These are phyloP conservation scores for Prochilodus magdalenae DNA, from an alignment of 2,113 vertebrate species.

Conservation along the genomic window DNA sequence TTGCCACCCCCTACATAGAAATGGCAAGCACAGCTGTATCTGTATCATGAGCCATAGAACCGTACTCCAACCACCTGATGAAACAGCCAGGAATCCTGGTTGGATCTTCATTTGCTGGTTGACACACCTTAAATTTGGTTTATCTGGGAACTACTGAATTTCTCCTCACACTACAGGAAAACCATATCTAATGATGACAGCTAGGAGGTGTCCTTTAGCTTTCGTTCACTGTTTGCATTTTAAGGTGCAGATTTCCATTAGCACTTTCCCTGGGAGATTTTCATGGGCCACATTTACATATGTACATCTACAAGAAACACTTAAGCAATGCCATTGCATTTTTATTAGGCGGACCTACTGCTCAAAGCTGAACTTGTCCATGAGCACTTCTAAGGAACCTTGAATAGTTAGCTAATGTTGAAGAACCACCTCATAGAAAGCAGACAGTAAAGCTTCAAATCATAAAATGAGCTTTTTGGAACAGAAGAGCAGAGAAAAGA, in stretches of 20 bases:
- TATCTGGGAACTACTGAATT: background rate
- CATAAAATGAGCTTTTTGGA: background rate
- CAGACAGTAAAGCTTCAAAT: background rate
- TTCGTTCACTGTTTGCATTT: too few species aligned
- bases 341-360: background rate
- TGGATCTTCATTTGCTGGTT: background rate
- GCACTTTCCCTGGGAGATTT: background rate
- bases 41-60: background rate
- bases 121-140: background rate
- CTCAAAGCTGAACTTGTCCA: background rate
- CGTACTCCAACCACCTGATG: background rate
- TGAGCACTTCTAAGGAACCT: background rate
- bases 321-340: background rate
- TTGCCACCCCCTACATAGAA: too few species aligned
- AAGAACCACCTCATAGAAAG: background rate
- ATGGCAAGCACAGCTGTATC: background rate
- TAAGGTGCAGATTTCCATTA: background rate
- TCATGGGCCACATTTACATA: conserved; percentile 20
- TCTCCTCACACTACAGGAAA: background rate
- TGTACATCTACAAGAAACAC: conserved; percentile 11
- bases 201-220: too few species aligned
- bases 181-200: too few species aligned
- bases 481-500: background rate
- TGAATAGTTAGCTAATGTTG: background rate
- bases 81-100: background rate